These are phyloP conservation scores for Synergus japonicus DNA, from an alignment of 2,888 invertebrate species.

Conservation along the genomic window DNA sequence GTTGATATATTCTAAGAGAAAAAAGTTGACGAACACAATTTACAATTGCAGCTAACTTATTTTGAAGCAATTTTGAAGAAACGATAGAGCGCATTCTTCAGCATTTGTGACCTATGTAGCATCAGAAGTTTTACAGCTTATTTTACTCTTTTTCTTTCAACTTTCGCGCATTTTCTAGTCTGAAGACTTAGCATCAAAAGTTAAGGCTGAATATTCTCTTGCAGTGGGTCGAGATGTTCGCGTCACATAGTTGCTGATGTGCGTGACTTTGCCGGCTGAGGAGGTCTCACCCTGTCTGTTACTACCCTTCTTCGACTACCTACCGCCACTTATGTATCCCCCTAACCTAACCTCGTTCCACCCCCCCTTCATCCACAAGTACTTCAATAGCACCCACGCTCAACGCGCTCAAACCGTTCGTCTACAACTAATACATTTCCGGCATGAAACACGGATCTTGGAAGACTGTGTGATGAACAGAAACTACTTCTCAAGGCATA, in stretches of 20 bases:
- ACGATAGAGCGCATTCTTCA: neutral
- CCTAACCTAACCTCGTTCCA: slow-evolving; percentile 44
- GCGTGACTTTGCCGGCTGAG: slow-evolving; percentile 53
- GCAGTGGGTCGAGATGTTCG: slow-evolving; percentile 29
- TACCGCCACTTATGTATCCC: slow-evolving; percentile 59
- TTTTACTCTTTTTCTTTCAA: neutral
- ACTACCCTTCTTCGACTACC: slow-evolving; percentile 56
- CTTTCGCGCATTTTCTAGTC: neutral
- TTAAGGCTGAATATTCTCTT: slow-evolving; percentile 45
- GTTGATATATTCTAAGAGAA: neutral
- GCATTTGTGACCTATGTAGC: neutral
- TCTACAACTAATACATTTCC: slow-evolving; percentile 43
- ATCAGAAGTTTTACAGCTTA: neutral
- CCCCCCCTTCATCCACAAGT: slow-evolving; percentile 49
- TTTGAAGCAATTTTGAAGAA: neutral
- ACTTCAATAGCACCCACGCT: slow-evolving; percentile 37
- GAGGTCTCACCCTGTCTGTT: slow-evolving; percentile 52
- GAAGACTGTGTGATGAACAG: slow-evolving; percentile 18
- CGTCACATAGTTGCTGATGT: slow-evolving; percentile 45
- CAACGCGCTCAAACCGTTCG: slow-evolving; percentile 19
- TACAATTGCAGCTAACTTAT: neutral
- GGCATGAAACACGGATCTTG: slow-evolving; percentile 42
- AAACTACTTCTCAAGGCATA: slow-evolving; percentile 11
- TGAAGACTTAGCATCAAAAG: slow-evolving; percentile 15
- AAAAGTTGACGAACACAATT: neutral